Evolutionary conservation across 2,797 vertebrate genomes (phyloP), one percentile per base, ranked within the genome.

Genomic region (Mareca strepera): DNA sequence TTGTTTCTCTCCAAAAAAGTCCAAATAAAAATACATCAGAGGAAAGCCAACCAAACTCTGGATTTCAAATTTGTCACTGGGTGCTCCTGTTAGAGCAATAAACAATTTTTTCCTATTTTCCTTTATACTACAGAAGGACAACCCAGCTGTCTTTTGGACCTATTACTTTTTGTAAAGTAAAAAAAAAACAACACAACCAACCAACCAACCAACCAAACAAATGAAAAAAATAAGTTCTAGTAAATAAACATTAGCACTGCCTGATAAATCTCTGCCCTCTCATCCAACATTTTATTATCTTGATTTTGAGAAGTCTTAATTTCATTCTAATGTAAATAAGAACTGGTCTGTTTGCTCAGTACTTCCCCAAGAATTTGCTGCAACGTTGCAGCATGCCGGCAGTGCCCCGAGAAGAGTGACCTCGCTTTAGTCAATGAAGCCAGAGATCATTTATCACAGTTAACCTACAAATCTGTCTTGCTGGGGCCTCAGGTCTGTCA

Each of bases 381-480:
- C 78, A 79, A 88, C 79, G 69, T 33, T 88, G 92, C 73, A 93
- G 84, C 46, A 50, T 7, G 52, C 41, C 89, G 58, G 69, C 88
- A 94, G 82, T 75, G 84, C 68, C 75, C 79, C 6, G 0, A 74
- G 84, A 92, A 94, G 62, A 76, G 53, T 82, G 86, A 96, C 93
- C 86, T 95, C 3, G 59, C 75, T 94, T 94, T 75, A 93, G 68
- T 74, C 85, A 70, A 41, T 5, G 48, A 93, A 96, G 91, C 77
- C 94, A 94, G 88, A 96, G 88, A 97, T 70, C 93, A 94, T 94
- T 96, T 90, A 93, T 96, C 94, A 93, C 68, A 75, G 72, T 93
- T 95, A 96, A 95, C 90, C 85, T 88, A 91, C 88, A 96, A 91
- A 95, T 91, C 83, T 83, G 70, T 91, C 80, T 74, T 80, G 70